These are phyloP conservation scores for Styela plicata DNA, from an alignment of 23 tunicate species.

Conservation along the genomic window DNA sequence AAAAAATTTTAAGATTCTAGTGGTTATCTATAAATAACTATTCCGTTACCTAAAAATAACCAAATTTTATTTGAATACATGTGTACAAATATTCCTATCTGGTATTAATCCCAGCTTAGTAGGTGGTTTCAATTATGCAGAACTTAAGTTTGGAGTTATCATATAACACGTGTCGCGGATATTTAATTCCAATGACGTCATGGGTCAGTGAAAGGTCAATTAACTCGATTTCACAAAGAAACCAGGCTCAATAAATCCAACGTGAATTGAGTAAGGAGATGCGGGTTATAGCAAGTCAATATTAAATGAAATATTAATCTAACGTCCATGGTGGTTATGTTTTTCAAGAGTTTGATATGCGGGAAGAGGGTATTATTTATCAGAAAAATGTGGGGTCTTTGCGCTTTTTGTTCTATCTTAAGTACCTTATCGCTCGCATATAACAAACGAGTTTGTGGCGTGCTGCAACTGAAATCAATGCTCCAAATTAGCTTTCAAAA, in stretches of 20 bases:
- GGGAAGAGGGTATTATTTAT: not conserved
- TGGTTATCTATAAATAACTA: too few relatives aligned
- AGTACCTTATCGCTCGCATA: not conserved
- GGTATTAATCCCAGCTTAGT: not conserved
- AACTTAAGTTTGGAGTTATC: not conserved
- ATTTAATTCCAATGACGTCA: conserved; percentile 24
- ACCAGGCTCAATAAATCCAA: too few relatives aligned
- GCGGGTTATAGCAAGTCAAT: conserved; percentile 15
- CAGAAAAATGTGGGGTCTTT: not conserved
- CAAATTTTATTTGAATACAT: too few relatives aligned
- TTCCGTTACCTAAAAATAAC: too few relatives aligned
- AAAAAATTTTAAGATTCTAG: too few relatives aligned
- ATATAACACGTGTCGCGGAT: conserved; percentile 9
- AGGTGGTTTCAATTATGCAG: not conserved
- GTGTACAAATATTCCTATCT: too few relatives aligned
- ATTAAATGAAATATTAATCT: not conserved
- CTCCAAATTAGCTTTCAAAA: not conserved
- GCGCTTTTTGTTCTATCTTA: not conserved
- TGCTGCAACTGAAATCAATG: not conserved
- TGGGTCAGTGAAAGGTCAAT: conserved; percentile 10
- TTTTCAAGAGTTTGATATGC: not conserved
- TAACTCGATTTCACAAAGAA: too few relatives aligned
- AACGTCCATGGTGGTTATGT: not conserved
- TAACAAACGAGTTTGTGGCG: not conserved
- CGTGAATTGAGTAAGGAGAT: too few relatives aligned